Percentiles rank a stretch among this genome's conserved stretches.
phyloP scores from a whole-genome alignment of 2,113 vertebrate species.

The Atlantisia rogersi region DNA sequence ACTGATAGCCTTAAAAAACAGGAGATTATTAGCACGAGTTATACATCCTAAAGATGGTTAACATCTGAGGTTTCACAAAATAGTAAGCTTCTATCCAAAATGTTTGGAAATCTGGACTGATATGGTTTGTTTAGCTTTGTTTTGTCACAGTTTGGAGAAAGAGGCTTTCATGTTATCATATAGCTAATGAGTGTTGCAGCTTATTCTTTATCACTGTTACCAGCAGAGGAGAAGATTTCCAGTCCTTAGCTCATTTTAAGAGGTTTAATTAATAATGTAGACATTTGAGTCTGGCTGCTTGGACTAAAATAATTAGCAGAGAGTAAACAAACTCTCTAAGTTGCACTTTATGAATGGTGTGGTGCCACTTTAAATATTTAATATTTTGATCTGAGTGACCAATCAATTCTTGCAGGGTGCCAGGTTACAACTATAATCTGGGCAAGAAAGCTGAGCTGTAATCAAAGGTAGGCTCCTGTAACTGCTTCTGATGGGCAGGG shows the following conservation, averaged over 20 bases:
- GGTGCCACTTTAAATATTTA: constrained; percentile 59
- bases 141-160: background rate
- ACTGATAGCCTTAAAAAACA: background rate
- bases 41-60: background rate
- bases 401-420: constrained; percentile 1
- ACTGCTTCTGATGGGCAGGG: background rate
- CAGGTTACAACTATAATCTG: background rate
- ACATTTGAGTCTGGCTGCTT: constrained; percentile 47
- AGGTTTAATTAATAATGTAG: constrained; percentile 61
- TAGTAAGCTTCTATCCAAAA: background rate
- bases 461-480: background rate
- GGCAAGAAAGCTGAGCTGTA: background rate
- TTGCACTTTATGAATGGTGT: constrained; percentile 51
- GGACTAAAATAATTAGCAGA: constrained; percentile 62
- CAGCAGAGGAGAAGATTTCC: constrained; percentile 33
- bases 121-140: background rate
- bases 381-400: constrained; percentile 9
- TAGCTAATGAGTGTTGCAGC: background rate
- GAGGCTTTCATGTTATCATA: background rate
- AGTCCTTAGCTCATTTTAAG: constrained; percentile 23
- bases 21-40: background rate
- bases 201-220: constrained; percentile 1
- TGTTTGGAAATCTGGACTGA: background rate
- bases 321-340: constrained; percentile 56
- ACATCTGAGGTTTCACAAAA: background rate